Evolutionary conservation across 2,888 invertebrate genomes (phyloP).

Genomic region (Epinotia ramella): DNA sequence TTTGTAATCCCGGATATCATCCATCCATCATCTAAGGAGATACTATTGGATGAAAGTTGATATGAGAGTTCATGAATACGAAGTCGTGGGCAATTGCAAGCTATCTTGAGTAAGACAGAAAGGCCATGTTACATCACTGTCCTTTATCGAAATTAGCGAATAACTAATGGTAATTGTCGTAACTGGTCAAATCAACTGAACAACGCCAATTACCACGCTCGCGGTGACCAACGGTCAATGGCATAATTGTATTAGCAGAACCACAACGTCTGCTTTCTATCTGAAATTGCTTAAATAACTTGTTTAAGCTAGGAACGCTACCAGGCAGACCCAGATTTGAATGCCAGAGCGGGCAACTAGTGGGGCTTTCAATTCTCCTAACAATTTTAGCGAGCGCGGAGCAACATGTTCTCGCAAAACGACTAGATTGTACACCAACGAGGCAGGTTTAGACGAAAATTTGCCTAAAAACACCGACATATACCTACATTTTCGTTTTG

Average conservation of each 20-base stretch:
- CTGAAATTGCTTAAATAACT: conserved; percentile 38
- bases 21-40: no score
- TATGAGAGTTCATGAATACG: not conserved
- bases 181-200: conserved; percentile 5
- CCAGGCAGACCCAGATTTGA: conserved; percentile 50
- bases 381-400: conserved; percentile 25
- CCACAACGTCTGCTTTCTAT: conserved; percentile 28
- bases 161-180: not conserved
- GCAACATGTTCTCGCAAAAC: conserved; percentile 29
- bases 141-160: not conserved
- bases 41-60: not conserved
- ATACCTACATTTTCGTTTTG: conserved; percentile 24
- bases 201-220: not conserved
- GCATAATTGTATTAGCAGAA: conserved; percentile 17
- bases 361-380: conserved; percentile 48
- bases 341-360: conserved; percentile 51
- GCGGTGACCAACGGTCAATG: not conserved
- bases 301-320: conserved; percentile 29
- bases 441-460: conserved; percentile 35
- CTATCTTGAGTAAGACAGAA: not conserved
- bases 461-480: conserved; percentile 28
- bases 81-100: not conserved
- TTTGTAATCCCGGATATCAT: no score
- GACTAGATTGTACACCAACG: conserved; percentile 32
- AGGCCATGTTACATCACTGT: not conserved